Conservation (phyloP, 2,888 invertebrate genomes). For the Dynastes grantii region DNA sequence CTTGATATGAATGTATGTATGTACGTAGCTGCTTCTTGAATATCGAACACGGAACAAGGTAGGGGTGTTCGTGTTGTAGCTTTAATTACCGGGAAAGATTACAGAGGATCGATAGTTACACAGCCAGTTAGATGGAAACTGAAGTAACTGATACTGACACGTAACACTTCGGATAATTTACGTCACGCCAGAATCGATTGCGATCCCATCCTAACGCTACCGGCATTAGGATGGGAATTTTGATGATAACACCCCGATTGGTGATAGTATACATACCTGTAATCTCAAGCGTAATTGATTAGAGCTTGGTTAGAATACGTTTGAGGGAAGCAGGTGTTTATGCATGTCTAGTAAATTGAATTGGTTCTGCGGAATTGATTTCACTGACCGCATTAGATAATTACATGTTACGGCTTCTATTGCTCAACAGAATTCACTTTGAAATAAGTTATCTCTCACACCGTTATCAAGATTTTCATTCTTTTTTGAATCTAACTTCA, state of each 20-base stretch:
- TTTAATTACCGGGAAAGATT: conserved; percentile 17
- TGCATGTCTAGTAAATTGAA: conserved; percentile 25
- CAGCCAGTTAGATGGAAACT: neutral
- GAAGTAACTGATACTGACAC: conserved; percentile 10
- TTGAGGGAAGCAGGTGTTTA: conserved; percentile 15
- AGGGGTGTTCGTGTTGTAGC: neutral
- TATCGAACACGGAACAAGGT: neutral
- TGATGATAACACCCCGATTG: neutral
- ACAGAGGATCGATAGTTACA: neutral
- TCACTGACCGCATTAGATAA: neutral
- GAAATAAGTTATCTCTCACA: no score
- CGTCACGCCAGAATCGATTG: neutral
- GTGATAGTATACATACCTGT: neutral
- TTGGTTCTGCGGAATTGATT: neutral
- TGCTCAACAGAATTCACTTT: neutral
- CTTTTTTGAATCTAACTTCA: no score
- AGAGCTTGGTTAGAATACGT: conserved; percentile 20
- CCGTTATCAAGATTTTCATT: no score
- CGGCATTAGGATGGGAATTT: neutral
- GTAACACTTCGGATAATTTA: neutral
- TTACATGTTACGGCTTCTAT: neutral
- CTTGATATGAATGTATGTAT: neutral
- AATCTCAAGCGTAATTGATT: conserved; percentile 15
- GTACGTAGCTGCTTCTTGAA: neutral
- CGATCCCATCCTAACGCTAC: neutral